phyloP scores from a whole-genome alignment of 1,140 invertebrate genomes.

The Neomicropteryx cornuta region DNA sequence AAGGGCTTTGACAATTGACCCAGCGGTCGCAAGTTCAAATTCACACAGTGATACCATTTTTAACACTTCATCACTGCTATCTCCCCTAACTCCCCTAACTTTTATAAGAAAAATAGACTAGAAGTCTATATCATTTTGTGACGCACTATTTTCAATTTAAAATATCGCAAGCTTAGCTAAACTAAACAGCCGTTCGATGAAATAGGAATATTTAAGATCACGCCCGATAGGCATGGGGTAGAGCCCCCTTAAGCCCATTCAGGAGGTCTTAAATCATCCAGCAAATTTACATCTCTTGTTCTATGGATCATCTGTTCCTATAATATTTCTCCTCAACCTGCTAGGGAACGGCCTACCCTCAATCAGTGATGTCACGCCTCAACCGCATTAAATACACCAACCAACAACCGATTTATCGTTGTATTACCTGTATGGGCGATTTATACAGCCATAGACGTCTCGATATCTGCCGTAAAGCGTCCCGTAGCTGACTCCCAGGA shows the following conservation, averaged over 20 bases:
- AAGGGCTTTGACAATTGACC: too few species aligned
- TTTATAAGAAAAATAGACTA: too few species aligned
- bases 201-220: too few species aligned
- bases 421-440: conserved; percentile 61
- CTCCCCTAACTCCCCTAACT: too few species aligned
- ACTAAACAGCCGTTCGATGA: too few species aligned
- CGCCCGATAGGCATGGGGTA: too few species aligned
- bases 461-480: conserved; percentile 79
- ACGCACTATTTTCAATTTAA: too few species aligned
- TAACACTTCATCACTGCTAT: too few species aligned
- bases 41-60: too few species aligned
- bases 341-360: background rate
- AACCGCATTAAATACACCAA: background rate
- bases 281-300: conserved; percentile 6
- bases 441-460: conserved; percentile 79
- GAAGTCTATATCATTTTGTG: too few species aligned
- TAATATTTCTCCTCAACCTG: conserved; percentile 3
- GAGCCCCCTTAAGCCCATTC: background rate
- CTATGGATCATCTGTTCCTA: conserved; percentile 3
- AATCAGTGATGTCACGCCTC: background rate
- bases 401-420: background rate
- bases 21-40: too few species aligned
- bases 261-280: conserved; percentile 10
- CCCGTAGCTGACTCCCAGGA: conserved; percentile 79
- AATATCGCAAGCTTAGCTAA: too few species aligned